Evolutionary conservation across 2,113 vertebrate species (phyloP), one percentile per base, ranked within the genome.

Genomic region (Pipra filicauda): DNA sequence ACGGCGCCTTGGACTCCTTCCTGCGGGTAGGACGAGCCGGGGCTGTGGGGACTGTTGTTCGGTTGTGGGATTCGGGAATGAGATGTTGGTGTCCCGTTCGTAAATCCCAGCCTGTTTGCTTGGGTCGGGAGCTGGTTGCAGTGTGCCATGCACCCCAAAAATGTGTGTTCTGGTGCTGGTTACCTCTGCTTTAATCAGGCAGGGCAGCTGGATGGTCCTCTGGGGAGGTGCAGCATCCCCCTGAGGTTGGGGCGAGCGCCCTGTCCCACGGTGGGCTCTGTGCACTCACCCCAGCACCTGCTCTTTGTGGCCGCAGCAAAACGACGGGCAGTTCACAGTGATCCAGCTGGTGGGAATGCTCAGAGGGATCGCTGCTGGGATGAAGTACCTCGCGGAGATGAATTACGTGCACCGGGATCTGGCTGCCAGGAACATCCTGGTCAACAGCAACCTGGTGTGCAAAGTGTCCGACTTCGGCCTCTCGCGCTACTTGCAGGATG

Each of bases 301-400:
- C 74, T 89, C 43, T 98, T 85, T 87, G 44, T 61, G 5, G 6
- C 51, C 3, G 1, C 96, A 99, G 99, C 99, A 99, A 99, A 99
- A 99, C 2, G 99, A 99, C 0, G 99, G 99, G 33, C 99, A 99
- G 98, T 99, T 99, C 97, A 99, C 99, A 0, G 99, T 99, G 73
- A 99, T 99, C 98, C 99, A 99, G 97, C 96, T 99, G 96, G 99
- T 99, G 96, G 99, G 99, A 24, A 99, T 99, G 99, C 98, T 99
- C 96, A 97, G 99, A 54, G 99, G 99, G 39, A 99, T 99, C 11
- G 98, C 99, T 0, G 99, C 99, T 0, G 99, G 99, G 37, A 99
- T 99, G 99, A 99, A 99, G 97, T 99, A 99, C 96, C 98, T 99
- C 44, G 98, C 99, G 0, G 99, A 99, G 96, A 99, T 99, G 99